phyloP scores from a whole-genome alignment of 2,888 invertebrate species.

The Ophraella communa region DNA sequence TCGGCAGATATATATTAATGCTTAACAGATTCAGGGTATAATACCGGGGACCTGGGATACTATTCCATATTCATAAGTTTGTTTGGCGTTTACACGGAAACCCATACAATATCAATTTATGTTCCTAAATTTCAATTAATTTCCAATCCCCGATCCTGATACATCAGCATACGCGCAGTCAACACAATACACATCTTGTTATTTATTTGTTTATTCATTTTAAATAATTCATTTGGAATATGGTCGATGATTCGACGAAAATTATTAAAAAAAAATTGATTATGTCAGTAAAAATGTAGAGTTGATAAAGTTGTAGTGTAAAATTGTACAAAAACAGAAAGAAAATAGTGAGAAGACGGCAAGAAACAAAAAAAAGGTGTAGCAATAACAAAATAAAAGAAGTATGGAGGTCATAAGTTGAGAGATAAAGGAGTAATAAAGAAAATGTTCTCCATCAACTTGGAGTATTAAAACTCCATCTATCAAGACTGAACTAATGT shows the following conservation, averaged over 20 bases:
- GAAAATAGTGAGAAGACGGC: too few species aligned
- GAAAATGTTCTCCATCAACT: too few species aligned
- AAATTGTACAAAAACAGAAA: too few species aligned
- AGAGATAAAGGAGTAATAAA: too few species aligned
- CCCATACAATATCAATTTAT: constrained; percentile 13
- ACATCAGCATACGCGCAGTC: constrained; percentile 16
- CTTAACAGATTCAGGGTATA: constrained; percentile 2
- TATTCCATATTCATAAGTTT: constrained; percentile 23
- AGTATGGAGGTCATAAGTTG: too few species aligned
- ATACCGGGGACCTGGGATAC: not conserved
- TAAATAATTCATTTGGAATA: not conserved
- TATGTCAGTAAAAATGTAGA: too few species aligned
- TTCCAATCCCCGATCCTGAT: constrained; percentile 5
- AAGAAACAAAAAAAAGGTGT: too few species aligned
- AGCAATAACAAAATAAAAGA: too few species aligned
- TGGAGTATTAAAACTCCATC: too few species aligned
- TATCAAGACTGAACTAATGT: too few species aligned
- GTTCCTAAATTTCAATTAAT: constrained; percentile 16
- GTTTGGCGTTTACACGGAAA: constrained; percentile 11
- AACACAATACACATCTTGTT: not conserved
- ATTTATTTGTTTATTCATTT: not conserved
- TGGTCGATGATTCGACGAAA: not conserved
- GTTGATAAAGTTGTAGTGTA: too few species aligned
- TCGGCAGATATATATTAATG: not conserved
- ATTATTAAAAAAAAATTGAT: not conserved